phyloP scores from a whole-genome alignment of 2,888 invertebrate species.

The Eudasyphora cyanicolor region DNA sequence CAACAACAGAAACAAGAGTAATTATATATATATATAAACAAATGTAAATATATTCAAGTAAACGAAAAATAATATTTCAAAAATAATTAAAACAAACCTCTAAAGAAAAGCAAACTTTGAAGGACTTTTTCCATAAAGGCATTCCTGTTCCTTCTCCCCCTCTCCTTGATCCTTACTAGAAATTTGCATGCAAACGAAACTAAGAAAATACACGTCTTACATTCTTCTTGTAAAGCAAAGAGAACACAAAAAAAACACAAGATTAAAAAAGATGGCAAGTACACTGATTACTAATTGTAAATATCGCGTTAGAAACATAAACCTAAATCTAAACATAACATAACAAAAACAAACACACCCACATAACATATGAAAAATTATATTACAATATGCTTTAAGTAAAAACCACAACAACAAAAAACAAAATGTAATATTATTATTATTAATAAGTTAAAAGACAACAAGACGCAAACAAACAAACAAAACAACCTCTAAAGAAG shows the following conservation, averaged over 20 bases:
- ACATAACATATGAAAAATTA: slow-evolving; percentile 40
- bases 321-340: not conserved
- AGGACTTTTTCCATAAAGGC: slow-evolving; percentile 62
- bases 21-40: not conserved
- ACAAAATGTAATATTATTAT: slow-evolving; percentile 38
- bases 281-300: slow-evolving; percentile 64
- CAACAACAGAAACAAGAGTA: not conserved
- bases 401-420: slow-evolving; percentile 40
- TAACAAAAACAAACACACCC: not conserved
- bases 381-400: slow-evolving; percentile 58
- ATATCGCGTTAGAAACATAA: slow-evolving; percentile 53
- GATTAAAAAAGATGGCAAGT: slow-evolving; percentile 44
- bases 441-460: slow-evolving; percentile 61
- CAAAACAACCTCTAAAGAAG: slow-evolving; percentile 43
- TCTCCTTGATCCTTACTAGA: not conserved
- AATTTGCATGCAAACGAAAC: slow-evolving; percentile 44
- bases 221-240: slow-evolving; percentile 43
- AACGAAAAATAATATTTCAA: slow-evolving; percentile 4
- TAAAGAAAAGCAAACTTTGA: slow-evolving; percentile 37
- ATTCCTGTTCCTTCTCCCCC: slow-evolving; percentile 65
- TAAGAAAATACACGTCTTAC: slow-evolving; percentile 53
- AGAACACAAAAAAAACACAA: slow-evolving; percentile 25
- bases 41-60: slow-evolving; percentile 6
- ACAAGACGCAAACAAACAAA: slow-evolving; percentile 34
- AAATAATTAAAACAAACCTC: slow-evolving; percentile 46